A percentile compares a stretch with the other conserved stretches of the same genome.
These are phyloP conservation scores for Phycodurus eques DNA, from an alignment of 2,113 vertebrate genomes.

Conservation along the genomic window DNA sequence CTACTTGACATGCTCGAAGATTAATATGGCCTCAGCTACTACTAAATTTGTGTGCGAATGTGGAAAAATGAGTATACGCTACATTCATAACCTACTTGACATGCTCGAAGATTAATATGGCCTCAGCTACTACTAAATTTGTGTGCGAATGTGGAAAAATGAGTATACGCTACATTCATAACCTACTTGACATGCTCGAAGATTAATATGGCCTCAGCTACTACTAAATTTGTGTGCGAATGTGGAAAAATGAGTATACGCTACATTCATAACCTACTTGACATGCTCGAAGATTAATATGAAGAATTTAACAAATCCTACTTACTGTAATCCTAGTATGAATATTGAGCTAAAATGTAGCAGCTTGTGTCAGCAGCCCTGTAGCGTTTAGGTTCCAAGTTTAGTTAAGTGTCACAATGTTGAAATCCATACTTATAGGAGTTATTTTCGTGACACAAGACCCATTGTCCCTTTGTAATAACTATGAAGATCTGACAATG, in stretches of 20 bases:
- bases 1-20: neutral
- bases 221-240: neutral
- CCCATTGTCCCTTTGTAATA: conserved; percentile 79
- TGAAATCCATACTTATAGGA: conserved; percentile 77
- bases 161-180: neutral
- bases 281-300: neutral
- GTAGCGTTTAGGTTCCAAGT: conserved; percentile 32
- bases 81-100: neutral
- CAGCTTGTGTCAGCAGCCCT: conserved; percentile 4
- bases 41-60: neutral
- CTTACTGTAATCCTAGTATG: neutral
- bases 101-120: neutral
- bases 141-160: neutral
- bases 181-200: neutral
- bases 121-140: neutral
- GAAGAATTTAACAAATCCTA: conserved; percentile 1
- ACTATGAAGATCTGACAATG: conserved; percentile 83
- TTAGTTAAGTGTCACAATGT: conserved; percentile 63
- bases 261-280: neutral
- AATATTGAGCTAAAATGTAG: neutral
- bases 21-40: neutral
- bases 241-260: neutral
- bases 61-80: neutral
- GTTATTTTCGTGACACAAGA: conserved; percentile 74
- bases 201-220: neutral